Base-by-base conservation (phyloP, 2,888 invertebrate genomes). In the Dicyrtoma fusca region DNA sequence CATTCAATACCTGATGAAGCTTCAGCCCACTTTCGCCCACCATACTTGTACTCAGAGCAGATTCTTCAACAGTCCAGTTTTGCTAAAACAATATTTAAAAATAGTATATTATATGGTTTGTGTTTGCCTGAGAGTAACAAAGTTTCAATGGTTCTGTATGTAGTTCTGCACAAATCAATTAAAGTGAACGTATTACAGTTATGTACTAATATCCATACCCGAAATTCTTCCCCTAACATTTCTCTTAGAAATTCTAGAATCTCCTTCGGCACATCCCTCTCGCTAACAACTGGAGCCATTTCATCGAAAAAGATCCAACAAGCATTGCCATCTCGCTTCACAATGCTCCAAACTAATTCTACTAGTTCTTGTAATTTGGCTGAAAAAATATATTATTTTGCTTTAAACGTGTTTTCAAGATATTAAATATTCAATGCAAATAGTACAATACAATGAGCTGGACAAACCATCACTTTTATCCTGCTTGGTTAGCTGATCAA, bases 291-390 rank as follows among this genome's bases (percentile, higher is more conserved):
- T 4, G 23, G 23, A 25, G 71, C 17, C 71, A 71, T 71, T 65
- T 71, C 71, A 25, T 71, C 71, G 57, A 65, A 71, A 25, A 64
- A 71, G n/a, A 71, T 71, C 64, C 71, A 71, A 21, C 71, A 71
- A 1, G 65, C 21, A 57, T 57, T 55, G 6, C 26, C 55, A 45
- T 71, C 64, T 17, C 49, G 51, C 26, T 71, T 65, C 25, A 71
- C 71, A 1, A 23, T 21, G 1, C 17, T n/a, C 71, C 71, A 71
- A n/a, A 71, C 57, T 10, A 71, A 51, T 14, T 64, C 47, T 11
- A 71, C 59, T 11, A 65, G 17, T 17, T 64, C 63, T 34, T 53
- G 11, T 14, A 65, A 44, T 62, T 71, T 71, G 6, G 13, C 64
- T 47, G 42, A 8, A 10, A 51, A 19, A 61, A 42, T 13, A 42